Percentiles rank a stretch among this genome's conserved stretches.
Conservation (phyloP, 2,113 vertebrate genomes). For the Bos javanicus region DNA sequence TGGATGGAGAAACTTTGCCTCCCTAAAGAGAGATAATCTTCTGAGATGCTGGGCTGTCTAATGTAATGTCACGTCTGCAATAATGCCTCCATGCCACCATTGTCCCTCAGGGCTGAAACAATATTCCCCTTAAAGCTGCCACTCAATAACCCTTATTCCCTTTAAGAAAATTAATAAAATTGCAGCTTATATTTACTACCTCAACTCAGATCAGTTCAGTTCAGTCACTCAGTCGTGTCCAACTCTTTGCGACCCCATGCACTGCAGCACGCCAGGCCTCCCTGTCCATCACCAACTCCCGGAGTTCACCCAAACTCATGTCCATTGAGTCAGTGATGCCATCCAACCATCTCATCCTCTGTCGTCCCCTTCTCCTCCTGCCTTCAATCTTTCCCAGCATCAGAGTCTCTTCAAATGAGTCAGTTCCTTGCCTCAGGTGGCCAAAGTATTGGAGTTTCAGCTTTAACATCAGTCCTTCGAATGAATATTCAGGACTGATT, state of each 20-base stretch:
- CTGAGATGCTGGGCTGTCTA: background rate
- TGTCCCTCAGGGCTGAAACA: background rate
- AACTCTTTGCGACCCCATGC: background rate
- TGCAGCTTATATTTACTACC: background rate
- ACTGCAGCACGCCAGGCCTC: accelerated
- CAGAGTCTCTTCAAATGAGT: background rate
- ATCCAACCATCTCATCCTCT: background rate
- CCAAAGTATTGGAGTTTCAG: background rate
- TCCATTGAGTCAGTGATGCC: background rate
- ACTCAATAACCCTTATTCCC: background rate
- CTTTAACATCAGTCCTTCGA: background rate
- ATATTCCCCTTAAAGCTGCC: background rate
- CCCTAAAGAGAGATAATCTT: background rate
- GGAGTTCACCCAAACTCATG: background rate
- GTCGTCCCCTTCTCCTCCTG: accelerated
- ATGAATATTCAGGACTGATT: background rate
- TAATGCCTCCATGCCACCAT: background rate
- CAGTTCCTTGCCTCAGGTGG: background rate
- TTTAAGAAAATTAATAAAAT: background rate
- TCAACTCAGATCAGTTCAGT: background rate
- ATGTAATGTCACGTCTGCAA: background rate
- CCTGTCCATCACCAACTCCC: background rate
- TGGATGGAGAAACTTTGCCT: background rate
- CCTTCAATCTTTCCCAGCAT: background rate
- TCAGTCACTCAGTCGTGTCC: background rate